Base-by-base conservation (phyloP, 2,888 invertebrate species). In the Pammene aurita region DNA sequence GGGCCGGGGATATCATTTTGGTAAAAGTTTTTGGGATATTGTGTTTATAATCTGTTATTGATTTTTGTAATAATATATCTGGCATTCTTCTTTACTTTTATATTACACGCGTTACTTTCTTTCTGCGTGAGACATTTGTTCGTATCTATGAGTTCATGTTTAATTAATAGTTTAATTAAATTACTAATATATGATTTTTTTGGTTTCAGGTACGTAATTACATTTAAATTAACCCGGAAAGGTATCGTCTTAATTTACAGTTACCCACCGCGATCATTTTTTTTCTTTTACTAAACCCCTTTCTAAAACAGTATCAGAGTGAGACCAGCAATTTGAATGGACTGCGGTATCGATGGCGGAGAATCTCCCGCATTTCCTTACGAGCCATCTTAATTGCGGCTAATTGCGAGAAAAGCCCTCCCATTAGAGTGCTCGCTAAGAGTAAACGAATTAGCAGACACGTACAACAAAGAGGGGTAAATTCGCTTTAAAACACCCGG, bases 371-470 rank as follows among this genome's bases (percentile, higher is more conserved):
- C 79, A 80, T 83, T 86, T 82, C 81, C 82, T 84, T 82, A 77
- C 82, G 81, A 78, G 87, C 87, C 82, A 84, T 87, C 89, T 89
- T 91, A 90, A 92, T 90, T 90, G 88, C 78, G 84, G 86, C 85
- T 90, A 91, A 91, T 90, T 89, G 89, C 82, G 83, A 89, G 90
- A 86, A 89, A 89, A 89, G 86, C 87, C 82, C 79, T 81, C 85
- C 88, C 84, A 89, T 90, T 89, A 90, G 85, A 79, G 81, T 80
- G 80, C 78, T 79, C 77, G 85, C 85, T 83, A 87, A 88, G 89
- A 89, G 87, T 89, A 90, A 91, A 89, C 88, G 89, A 89, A 90
- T 90, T 90, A 90, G 87, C 88, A 86, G 88, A 86, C 85, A 84
- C 86, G 88, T 84, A 82, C 80, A 82, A 82, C 84, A 80, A 81